These are phyloP conservation scores for Pocillopora verrucosa DNA, from an alignment of 64 coral and sea anemone genomes.

Conservation along the genomic window DNA sequence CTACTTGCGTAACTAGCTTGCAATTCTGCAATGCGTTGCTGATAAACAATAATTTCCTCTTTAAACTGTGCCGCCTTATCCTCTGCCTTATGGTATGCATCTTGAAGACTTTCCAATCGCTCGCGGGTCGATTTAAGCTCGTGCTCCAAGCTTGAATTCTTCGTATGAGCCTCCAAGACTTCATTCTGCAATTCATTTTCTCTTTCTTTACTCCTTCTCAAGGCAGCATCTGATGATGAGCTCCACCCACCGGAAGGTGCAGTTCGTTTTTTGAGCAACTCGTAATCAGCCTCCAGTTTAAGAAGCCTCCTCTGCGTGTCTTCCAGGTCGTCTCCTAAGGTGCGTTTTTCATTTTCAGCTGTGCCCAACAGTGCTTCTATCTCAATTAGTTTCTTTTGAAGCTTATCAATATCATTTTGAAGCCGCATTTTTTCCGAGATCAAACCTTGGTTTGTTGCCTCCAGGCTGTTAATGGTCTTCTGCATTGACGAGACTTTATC, in stretches of 20 bases:
- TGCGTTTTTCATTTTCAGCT: constrained; percentile 73
- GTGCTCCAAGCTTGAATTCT: constrained; percentile 74
- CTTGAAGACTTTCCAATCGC: constrained; percentile 64
- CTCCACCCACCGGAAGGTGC: constrained; percentile 35
- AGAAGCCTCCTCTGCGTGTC: constrained; percentile 60
- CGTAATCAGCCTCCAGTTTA: constrained; percentile 86
- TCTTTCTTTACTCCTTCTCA: constrained; percentile 81
- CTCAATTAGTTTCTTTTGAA: constrained; percentile 73
- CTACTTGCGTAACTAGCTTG: constrained; percentile 71
- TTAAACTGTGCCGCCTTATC: constrained; percentile 68
- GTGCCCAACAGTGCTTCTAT: constrained; percentile 69
- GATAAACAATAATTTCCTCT: constrained; percentile 68
- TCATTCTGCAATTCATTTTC: constrained; percentile 90
- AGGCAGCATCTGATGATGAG: constrained; percentile 64
- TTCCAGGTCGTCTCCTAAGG: constrained; percentile 43
- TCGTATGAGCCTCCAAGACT: constrained; percentile 83
- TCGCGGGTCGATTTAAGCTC: constrained; percentile 80
- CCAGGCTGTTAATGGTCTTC: constrained; percentile 61
- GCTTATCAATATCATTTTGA: constrained; percentile 63
- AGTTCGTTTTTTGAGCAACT: constrained; percentile 55
- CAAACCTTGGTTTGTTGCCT: constrained; percentile 66
- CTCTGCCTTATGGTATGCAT: constrained; percentile 56
- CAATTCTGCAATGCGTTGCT: constrained; percentile 75
- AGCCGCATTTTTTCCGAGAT: constrained; percentile 68
- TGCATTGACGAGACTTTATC: constrained; percentile 67